Percentiles rank a stretch among this genome's conserved stretches.
Evolutionary conservation across 2,797 vertebrate genomes (phyloP).

Genomic region (Aulostomus chinensis): DNA sequence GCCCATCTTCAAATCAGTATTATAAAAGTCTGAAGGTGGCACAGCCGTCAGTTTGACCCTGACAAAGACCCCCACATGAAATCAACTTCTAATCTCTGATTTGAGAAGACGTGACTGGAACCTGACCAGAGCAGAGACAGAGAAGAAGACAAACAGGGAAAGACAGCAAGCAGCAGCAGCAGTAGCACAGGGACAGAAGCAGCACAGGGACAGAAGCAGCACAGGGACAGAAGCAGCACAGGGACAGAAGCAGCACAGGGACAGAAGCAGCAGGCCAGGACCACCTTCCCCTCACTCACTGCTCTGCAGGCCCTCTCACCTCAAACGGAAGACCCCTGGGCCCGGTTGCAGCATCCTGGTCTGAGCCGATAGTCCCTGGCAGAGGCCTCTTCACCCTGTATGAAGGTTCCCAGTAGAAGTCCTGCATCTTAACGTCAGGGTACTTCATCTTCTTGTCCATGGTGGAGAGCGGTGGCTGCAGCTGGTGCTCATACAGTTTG

Average conservation of each 20-base stretch:
- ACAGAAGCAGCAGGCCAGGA: conserved; percentile 7
- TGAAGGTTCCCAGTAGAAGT: conserved; percentile 93
- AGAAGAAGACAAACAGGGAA: too few relatives aligned
- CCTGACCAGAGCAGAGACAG: too few relatives aligned
- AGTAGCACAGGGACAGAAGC: too few relatives aligned
- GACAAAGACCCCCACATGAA: too few relatives aligned
- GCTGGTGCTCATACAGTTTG: conserved; percentile 90
- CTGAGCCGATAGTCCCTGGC: conserved; percentile 85
- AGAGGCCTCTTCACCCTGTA: conserved; percentile 87
- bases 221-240: not conserved
- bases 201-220: too few relatives aligned
- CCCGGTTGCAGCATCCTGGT: conserved; percentile 80
- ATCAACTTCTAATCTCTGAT: too few relatives aligned
- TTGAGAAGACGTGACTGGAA: too few relatives aligned
- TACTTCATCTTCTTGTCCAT: conserved; percentile 97
- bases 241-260: not conserved
- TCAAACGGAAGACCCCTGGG: conserved; percentile 86
- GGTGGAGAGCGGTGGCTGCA: conserved; percentile 62
- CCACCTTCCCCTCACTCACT: not conserved
- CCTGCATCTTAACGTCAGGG: conserved; percentile 89
- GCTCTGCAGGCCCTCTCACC: conserved; percentile 71
- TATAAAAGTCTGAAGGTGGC: too few relatives aligned
- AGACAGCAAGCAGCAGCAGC: too few relatives aligned
- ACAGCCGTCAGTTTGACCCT: too few relatives aligned
- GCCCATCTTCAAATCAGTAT: too few relatives aligned